Evolutionary conservation across 2,797 vertebrate genomes (phyloP).

Genomic region (Cuniculus paca): DNA sequence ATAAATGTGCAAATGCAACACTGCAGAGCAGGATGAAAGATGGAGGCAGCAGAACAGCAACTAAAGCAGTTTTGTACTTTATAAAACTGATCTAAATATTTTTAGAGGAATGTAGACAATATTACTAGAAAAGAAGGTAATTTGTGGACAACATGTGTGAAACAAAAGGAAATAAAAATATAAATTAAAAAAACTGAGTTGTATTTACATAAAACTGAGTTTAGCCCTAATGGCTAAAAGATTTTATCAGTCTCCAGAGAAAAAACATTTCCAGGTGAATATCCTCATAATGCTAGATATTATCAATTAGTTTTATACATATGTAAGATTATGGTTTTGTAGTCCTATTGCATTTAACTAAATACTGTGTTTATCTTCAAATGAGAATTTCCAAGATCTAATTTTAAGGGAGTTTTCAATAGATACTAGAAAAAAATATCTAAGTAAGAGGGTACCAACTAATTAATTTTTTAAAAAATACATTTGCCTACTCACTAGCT

Average conservation of each 20-base stretch:
- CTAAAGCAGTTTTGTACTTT: neutral
- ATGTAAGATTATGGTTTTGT: neutral
- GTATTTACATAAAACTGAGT: neutral
- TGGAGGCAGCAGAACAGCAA: neutral
- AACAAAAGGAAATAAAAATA: neutral
- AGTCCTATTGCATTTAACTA: neutral
- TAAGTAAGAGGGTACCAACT: neutral
- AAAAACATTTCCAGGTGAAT: neutral
- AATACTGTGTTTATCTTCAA: constrained; percentile 12
- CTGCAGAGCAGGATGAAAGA: neutral
- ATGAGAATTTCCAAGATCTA: neutral
- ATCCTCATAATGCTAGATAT: neutral
- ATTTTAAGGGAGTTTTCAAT: neutral
- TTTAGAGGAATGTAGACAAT: neutral
- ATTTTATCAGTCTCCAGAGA: neutral
- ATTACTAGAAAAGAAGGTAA: neutral
- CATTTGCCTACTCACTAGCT: neutral
- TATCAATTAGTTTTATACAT: neutral
- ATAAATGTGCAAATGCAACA: neutral
- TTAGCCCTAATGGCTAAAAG: neutral
- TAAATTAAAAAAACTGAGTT: neutral
- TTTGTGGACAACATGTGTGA: neutral
- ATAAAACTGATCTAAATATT: constrained; percentile 37
- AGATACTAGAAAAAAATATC: neutral
- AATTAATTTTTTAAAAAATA: neutral